Evolutionary conservation across 2,888 invertebrate genomes (phyloP), one percentile per base, ranked within the genome.

Genomic region (Harmothoe impar): DNA sequence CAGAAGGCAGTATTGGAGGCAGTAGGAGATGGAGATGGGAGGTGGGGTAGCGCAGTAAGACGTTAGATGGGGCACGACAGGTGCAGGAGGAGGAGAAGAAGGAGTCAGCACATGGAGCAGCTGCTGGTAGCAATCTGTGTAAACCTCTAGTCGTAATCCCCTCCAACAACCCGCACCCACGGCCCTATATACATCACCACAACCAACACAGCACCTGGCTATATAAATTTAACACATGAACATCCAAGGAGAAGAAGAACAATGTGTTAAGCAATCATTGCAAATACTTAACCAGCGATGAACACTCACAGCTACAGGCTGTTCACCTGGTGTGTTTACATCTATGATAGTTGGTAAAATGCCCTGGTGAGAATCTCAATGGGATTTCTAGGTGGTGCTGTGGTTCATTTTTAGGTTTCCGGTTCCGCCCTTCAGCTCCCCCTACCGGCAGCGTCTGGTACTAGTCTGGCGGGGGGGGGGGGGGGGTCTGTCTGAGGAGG

Each of bases 91-190:
- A 31, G 77, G 77, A 62, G 20, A 15, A 25, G 62, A 25, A 25
- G 62, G 62, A 25, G 62, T 23, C 35, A 35, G 81, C 81, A 43
- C 43, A 43, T 33, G 81, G 81, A 5, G 81, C 81, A 81, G 81
- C 81, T 81, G 81, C 81, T 81, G 35, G 43, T 25, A 35, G 81
- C 81, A 81, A 81, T 81, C 81, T 81, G 81, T 81, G 81, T 81
- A 81, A 81, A 81, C 81, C 81, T 17, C 3, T 10, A 33, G 81
- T 81, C 81, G 17, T 81, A 81, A 81, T 81, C 81, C 81, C 33
- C 25, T 33, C 20, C 35, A 81, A 43, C 81, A 81, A 81, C 81
- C 43, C 17, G 35, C 81, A 43, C 72, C 25, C 72, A 43, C 43
- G 81, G 33, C 33, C 81, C 23, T 81, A 15, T n/a, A 43, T 81